phyloP scores from a whole-genome alignment of 2,797 vertebrate species.

The Helarctos malayanus region DNA sequence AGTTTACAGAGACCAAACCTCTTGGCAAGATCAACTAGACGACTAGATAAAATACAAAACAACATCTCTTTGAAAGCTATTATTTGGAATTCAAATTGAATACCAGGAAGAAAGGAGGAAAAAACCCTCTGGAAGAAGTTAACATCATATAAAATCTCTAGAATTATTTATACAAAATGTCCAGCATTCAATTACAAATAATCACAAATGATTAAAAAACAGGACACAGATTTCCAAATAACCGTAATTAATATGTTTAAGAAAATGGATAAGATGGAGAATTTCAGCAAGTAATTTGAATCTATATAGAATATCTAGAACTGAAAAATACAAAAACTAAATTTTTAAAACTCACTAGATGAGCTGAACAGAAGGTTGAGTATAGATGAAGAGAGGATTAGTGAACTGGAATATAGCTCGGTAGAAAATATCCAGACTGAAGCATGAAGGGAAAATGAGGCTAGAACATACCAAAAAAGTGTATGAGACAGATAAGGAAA shows the following conservation, averaged over 20 bases:
- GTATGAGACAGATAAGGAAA: not conserved
- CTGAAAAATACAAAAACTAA: not conserved
- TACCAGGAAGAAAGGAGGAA: not conserved
- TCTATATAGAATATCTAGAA: not conserved
- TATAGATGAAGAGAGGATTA: not conserved
- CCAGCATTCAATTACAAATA: not conserved
- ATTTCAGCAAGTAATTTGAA: not conserved
- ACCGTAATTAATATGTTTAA: not conserved
- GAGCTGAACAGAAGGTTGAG: not conserved
- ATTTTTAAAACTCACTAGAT: not conserved
- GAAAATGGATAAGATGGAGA: not conserved
- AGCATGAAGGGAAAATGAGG: not conserved
- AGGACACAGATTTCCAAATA: conserved; percentile 10
- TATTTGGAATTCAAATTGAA: conserved; percentile 30
- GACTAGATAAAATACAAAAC: not conserved
- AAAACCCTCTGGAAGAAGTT: not conserved
- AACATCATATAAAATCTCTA: not conserved
- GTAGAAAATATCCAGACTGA: not conserved
- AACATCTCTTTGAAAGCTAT: not conserved
- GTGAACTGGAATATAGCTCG: not conserved
- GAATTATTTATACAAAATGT: not conserved
- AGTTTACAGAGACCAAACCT: not conserved
- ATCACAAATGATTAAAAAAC: not conserved
- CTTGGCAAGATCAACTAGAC: not conserved
- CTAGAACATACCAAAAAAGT: not conserved